Percentiles rank a stretch among this genome's conserved stretches.
These are phyloP conservation scores for Ginglymostoma cirratum DNA, from an alignment of 2,113 vertebrate genomes.

Conservation along the genomic window DNA sequence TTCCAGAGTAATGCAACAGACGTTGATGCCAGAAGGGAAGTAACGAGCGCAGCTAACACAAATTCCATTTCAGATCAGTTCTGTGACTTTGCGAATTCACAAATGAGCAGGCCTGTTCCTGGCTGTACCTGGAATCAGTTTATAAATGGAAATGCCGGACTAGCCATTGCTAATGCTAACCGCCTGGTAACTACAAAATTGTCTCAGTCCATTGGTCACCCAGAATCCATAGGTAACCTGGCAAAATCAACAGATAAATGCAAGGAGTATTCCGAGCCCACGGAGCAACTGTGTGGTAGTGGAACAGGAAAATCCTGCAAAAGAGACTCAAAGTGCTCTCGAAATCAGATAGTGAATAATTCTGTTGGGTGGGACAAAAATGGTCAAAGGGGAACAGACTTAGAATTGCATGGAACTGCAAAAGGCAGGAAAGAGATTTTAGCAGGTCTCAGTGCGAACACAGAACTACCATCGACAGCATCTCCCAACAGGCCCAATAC, in stretches of 20 bases:
- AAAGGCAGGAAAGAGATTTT: conserved; percentile 71
- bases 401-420: conserved; percentile 56
- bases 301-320: conserved; percentile 85
- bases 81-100: conserved; percentile 68
- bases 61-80: conserved; percentile 60
- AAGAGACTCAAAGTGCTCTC: conserved; percentile 64
- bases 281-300: conserved; percentile 67
- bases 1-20: conserved; percentile 68
- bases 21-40: conserved; percentile 69
- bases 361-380: conserved; percentile 72
- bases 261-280: conserved; percentile 64
- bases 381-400: conserved; percentile 69
- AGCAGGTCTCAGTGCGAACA: conserved; percentile 52
- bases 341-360: conserved; percentile 62
- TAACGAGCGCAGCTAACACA: conserved; percentile 60
- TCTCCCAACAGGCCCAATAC: conserved; percentile 54
- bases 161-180: conserved; percentile 49
- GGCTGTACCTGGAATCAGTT: conserved; percentile 61
- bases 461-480: conserved; percentile 44
- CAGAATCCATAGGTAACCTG: conserved; percentile 54
- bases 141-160: conserved; percentile 52
- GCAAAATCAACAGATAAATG: conserved; percentile 65
- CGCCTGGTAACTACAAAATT: conserved; percentile 48
- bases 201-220: conserved; percentile 45
- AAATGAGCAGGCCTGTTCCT: conserved; percentile 62